phyloP scores from a whole-genome alignment of 37 sponge, comb jelly and placozoan species.

The Haliclona indistincta region DNA sequence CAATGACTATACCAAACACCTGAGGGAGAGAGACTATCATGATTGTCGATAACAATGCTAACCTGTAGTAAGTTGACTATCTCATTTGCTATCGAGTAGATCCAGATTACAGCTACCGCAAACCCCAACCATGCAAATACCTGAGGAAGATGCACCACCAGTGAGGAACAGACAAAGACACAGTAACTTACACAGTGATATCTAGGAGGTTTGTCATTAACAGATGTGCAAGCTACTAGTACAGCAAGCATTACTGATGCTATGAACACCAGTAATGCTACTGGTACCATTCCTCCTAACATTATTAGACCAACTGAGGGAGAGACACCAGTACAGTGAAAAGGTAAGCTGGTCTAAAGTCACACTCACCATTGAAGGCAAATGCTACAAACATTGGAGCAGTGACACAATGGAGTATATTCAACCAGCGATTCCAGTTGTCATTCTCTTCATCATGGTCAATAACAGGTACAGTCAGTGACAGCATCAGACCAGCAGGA shows the following conservation, averaged over 20 bases:
- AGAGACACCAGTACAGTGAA: no score
- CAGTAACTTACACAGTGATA: constrained; percentile 79
- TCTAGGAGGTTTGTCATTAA: constrained; percentile 56
- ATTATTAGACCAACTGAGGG: constrained; percentile 40
- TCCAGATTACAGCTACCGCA: constrained; percentile 88
- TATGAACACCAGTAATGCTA: constrained; percentile 54
- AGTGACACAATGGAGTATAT: constrained; percentile 78
- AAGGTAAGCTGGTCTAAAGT: no score
- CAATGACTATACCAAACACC: constrained; percentile 86
- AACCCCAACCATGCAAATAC: constrained; percentile 94
- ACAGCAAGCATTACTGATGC: constrained; percentile 50
- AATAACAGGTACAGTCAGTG: constrained; percentile 88
- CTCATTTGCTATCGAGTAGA: constrained; percentile 93
- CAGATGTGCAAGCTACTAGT: constrained; percentile 74
- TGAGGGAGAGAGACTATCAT: constrained; percentile 18
- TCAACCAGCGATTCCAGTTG: constrained; percentile 95
- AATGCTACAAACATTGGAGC: constrained; percentile 63
- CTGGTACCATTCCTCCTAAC: constrained; percentile 72
- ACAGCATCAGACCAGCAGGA: constrained; percentile 70
- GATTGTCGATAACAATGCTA: neutral
- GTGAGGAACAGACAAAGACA: neutral
- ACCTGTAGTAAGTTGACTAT: constrained; percentile 93
- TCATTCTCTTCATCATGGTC: constrained; percentile 75
- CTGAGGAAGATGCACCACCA: constrained; percentile 21
- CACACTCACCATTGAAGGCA: constrained; percentile 53